Evolutionary conservation across 2,888 invertebrate species (phyloP), one percentile per base, ranked within the genome.

Genomic region (Dicyrtomina minuta): DNA sequence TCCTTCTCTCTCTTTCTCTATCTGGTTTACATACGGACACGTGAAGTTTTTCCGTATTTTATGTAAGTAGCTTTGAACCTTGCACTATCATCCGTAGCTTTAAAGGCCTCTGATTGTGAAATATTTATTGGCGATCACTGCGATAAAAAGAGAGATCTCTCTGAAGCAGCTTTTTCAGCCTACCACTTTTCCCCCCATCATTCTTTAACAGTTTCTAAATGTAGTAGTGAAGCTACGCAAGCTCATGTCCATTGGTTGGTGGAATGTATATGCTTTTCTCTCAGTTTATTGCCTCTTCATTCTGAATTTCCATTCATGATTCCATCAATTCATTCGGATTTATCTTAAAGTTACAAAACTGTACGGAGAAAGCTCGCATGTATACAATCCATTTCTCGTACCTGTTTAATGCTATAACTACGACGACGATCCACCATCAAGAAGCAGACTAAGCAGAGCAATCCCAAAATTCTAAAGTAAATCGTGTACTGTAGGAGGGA

Each of bases 71-170:
- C 65, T 71, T 66, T 71, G 56, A 71, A 70, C 73, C 69, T 62
- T 68, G 71, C 66, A 67, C 70, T 27, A 55, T 55, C 65, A 33
- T 58, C 67, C 68, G 62, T 65, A 68, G 73, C 70, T 72, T 72
- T 75, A 74, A 73, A 73, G 75, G 71, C 74, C 74, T 71, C 73
- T 77, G 78, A 78, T 78, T 78, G 71, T 77, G 76, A 78, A 78
- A 78, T 78, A 77, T 77, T 78, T 78, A 78, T 78, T 75, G 78
- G 74, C 74, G 75, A 76, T 76, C 76, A 74, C 66, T 69, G 64
- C 73, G 74, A 77, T 67, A 76, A 77, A 77, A 77, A 74, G 73
- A 74, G 73, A 73, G 73, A 75, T 73, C 74, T 73, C n/a, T 74
- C 70, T 65, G 59, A 66, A 70, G 65, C 71, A 70, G 68, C 71